phyloP scores from a whole-genome alignment of 2,888 invertebrate species.

The Tetragnatha montana region DNA sequence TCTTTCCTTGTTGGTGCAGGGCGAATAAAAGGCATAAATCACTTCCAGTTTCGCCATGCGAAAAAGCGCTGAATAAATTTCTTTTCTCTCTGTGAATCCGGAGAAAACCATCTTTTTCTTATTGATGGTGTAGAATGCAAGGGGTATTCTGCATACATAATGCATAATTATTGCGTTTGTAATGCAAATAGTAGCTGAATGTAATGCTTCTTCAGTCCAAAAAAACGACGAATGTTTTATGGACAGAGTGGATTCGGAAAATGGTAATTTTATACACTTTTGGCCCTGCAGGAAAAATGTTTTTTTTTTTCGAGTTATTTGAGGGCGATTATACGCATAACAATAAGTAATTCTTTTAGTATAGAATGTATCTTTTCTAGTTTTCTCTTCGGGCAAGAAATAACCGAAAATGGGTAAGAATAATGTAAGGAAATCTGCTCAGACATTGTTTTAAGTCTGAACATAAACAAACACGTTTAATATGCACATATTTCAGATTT shows the following conservation, averaged over 20 bases:
- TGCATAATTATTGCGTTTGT: conserved; percentile 34
- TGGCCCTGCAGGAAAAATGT: background rate
- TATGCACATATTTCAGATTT: no score
- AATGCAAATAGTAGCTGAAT: conserved; percentile 24
- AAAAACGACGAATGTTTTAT: conserved; percentile 22
- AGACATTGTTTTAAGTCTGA: no score
- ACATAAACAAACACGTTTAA: no score
- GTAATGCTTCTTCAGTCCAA: conserved; percentile 9
- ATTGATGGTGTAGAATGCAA: conserved; percentile 19
- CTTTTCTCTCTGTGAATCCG: background rate
- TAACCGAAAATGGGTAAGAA: background rate
- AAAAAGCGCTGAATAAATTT: background rate
- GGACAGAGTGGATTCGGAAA: background rate
- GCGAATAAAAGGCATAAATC: conserved; percentile 9
- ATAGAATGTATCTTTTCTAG: background rate
- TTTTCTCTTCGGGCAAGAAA: background rate
- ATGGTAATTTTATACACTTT: conserved; percentile 40
- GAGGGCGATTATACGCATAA: background rate
- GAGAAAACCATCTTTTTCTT: conserved; percentile 4
- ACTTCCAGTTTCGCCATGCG: background rate
- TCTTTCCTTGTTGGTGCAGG: background rate
- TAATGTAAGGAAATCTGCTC: no score
- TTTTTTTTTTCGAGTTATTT: background rate
- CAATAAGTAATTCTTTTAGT: background rate
- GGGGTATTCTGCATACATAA: conserved; percentile 13